phyloP scores from a whole-genome alignment of 1,140 invertebrate species.

The Hyphantria cunea region DNA sequence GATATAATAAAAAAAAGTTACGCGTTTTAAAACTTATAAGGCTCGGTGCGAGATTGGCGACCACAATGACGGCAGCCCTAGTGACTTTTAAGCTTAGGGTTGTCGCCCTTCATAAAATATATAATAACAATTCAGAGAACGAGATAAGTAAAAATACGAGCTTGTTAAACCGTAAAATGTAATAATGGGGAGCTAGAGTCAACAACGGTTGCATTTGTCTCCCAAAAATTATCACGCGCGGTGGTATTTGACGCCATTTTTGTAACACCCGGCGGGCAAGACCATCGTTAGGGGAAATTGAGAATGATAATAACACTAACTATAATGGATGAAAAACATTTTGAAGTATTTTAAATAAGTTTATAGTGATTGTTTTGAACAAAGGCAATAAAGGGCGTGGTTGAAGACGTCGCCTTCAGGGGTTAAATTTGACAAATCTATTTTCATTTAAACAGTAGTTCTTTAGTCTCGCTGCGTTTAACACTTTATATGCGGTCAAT shows the following conservation, averaged over 20 bases:
- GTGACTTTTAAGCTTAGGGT: conserved; percentile 22
- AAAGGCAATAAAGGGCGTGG: not conserved
- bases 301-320: not conserved
- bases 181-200: conserved; percentile 74
- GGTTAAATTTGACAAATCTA: not conserved
- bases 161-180: conserved; percentile 80
- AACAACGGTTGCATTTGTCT: conserved; percentile 68
- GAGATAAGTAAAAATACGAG: conserved; percentile 79
- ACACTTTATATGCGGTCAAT: no score
- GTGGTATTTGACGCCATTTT: conserved; percentile 35
- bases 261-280: conserved; percentile 32
- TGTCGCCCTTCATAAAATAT: conserved; percentile 55
- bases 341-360: conserved; percentile 8
- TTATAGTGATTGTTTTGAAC: conserved; percentile 2
- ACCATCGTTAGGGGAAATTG: not conserved
- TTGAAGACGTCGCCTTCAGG: not conserved
- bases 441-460: not conserved
- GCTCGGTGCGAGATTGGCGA: conserved; percentile 10
- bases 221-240: conserved; percentile 43
- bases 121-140: conserved; percentile 72
- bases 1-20: conserved; percentile 19
- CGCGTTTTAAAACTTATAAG: conserved; percentile 4
- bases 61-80: conserved; percentile 24
- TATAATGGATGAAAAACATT: conserved; percentile 18
- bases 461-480: no score